Evolutionary conservation across 92 coral and sea anemone genomes (phyloP).

Genomic region (Porites divaricata): DNA sequence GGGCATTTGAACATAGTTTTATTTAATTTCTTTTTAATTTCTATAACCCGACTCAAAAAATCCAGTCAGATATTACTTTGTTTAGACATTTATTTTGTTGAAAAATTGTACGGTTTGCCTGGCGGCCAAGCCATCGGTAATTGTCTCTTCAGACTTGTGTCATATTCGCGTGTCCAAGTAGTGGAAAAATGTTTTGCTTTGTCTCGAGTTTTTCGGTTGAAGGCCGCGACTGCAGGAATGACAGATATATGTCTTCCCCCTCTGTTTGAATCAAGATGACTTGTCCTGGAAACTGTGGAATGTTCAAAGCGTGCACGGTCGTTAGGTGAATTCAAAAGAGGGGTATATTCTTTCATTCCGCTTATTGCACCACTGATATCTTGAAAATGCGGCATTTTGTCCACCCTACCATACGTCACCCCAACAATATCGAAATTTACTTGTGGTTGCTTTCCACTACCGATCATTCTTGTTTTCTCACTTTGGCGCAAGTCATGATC

Average conservation of each 20-base stretch:
- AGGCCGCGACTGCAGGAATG: conserved; percentile 21
- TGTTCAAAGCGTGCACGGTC: neutral
- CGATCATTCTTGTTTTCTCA: neutral
- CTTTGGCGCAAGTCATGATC: neutral
- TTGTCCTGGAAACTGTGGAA: conserved; percentile 37
- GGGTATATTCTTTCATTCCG: neutral
- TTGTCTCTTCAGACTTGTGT: conserved; percentile 11
- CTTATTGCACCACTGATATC: conserved; percentile 9
- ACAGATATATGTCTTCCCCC: conserved; percentile 21
- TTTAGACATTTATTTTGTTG: conserved; percentile 21
- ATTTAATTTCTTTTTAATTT: no score
- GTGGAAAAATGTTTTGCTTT: conserved; percentile 5
- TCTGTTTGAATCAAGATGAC: neutral
- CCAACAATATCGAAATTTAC: conserved; percentile 25
- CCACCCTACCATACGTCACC: conserved; percentile 27
- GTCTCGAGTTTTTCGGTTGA: conserved; percentile 5
- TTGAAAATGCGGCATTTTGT: conserved; percentile 27
- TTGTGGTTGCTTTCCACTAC: neutral
- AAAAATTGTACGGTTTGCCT: conserved; percentile 26
- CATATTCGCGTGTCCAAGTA: conserved; percentile 4
- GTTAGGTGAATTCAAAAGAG: neutral
- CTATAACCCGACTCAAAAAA: neutral
- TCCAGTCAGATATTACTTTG: neutral
- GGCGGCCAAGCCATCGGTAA: conserved; percentile 43
- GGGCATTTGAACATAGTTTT: neutral